Percentiles rank a stretch among this genome's conserved stretches.
Evolutionary conservation across 2,797 vertebrate genomes (phyloP).

Genomic region (Parauchenoglanis ngamensis): DNA sequence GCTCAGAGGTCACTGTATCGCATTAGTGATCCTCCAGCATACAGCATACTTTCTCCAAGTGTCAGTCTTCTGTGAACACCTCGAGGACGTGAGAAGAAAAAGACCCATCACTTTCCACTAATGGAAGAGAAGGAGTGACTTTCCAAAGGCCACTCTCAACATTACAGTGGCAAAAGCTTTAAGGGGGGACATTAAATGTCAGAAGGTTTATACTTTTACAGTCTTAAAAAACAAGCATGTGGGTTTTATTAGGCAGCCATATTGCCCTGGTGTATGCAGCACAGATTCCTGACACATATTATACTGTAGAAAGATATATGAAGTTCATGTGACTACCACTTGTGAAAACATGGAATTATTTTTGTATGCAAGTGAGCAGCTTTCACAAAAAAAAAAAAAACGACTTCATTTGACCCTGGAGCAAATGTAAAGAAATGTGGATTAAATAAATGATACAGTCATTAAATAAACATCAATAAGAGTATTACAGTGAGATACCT

Average conservation of each 20-base stretch:
- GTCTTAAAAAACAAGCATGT: background rate
- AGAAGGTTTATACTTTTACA: background rate
- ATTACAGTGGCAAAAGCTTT: constrained; percentile 19
- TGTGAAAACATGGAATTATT: background rate
- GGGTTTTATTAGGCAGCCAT: background rate
- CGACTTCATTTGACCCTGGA: background rate
- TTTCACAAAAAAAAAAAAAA: background rate
- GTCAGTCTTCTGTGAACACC: constrained; percentile 47
- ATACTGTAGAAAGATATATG: background rate
- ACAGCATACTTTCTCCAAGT: constrained; percentile 44
- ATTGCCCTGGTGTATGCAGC: background rate
- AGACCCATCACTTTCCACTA: constrained; percentile 51
- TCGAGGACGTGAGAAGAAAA: constrained; percentile 18
- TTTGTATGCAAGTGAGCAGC: background rate
- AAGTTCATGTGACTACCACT: background rate
- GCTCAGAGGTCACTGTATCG: constrained; percentile 62
- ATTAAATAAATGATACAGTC: background rate
- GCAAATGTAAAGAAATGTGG: background rate
- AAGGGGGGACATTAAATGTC: constrained; percentile 11
- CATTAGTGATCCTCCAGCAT: constrained; percentile 60
- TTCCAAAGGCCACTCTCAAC: constrained; percentile 31
- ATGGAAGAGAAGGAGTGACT: constrained; percentile 27
- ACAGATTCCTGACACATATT: background rate
- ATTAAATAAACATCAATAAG: background rate
- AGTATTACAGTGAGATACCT: background rate